Evolutionary conservation across 1,140 invertebrate species (phyloP).

Genomic region (Dendroctonus ponderosae): DNA sequence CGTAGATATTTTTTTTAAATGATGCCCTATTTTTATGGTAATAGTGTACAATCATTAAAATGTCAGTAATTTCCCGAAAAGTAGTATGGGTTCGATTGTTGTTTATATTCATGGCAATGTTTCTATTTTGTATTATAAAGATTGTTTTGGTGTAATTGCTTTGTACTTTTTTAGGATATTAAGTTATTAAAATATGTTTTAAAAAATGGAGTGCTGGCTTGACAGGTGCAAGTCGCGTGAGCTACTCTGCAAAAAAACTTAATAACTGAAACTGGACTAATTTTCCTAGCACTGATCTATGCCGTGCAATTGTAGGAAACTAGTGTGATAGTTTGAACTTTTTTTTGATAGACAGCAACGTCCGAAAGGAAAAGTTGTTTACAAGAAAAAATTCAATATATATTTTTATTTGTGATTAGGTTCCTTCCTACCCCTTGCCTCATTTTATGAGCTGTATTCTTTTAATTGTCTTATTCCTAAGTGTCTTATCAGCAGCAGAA

Average conservation of each 20-base stretch:
- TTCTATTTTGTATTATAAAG: slow-evolving; percentile 37
- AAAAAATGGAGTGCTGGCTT: slow-evolving; percentile 41
- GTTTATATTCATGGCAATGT: slow-evolving; percentile 29
- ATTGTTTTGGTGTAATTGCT: slow-evolving; percentile 35
- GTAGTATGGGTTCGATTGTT: background rate
- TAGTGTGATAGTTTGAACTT: slow-evolving; percentile 35
- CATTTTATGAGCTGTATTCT: background rate
- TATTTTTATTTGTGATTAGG: slow-evolving; percentile 31
- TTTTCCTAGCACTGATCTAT: slow-evolving; percentile 27
- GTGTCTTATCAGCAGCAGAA: no score
- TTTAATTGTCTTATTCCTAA: no score
- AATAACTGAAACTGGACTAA: slow-evolving; percentile 17
- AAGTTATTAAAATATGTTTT: slow-evolving; percentile 26
- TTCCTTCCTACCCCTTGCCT: slow-evolving; percentile 28
- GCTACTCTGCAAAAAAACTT: slow-evolving; percentile 35
- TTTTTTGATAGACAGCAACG: slow-evolving; percentile 30
- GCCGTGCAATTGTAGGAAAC: slow-evolving; percentile 31
- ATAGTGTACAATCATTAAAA: no score
- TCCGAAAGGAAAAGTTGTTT: slow-evolving; percentile 19
- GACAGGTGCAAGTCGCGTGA: slow-evolving; percentile 41
- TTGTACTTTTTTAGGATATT: slow-evolving; percentile 17
- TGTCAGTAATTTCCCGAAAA: no score
- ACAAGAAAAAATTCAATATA: slow-evolving; percentile 34
- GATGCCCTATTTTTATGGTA: background rate
- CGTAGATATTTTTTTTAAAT: slow-evolving; percentile 19